These are phyloP conservation scores for Drosophila mimetica DNA, from an alignment of 2,888 invertebrate genomes.

Conservation along the genomic window DNA sequence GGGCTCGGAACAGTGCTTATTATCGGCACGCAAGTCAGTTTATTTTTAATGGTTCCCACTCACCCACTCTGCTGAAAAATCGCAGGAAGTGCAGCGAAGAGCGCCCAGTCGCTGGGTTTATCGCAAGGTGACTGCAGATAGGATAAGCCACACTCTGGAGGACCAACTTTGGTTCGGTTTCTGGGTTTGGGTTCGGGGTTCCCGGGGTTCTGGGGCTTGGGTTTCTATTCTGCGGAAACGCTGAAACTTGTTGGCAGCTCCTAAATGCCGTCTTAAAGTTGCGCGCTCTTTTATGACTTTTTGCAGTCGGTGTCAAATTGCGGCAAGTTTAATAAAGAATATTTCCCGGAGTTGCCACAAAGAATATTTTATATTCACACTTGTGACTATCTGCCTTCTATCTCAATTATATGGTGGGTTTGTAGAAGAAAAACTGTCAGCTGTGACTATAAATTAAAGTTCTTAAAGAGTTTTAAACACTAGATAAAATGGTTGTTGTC, in stretches of 20 bases:
- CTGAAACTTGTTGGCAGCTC: conserved; percentile 74
- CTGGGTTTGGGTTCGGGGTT: not conserved
- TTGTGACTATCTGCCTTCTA: conserved; percentile 6
- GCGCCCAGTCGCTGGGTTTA: conserved; percentile 50
- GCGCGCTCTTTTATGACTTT: conserved; percentile 49
- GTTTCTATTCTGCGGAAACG: conserved; percentile 71
- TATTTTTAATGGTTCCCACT: conserved; percentile 82
- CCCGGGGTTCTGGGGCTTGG: conserved; percentile 34
- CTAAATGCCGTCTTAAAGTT: conserved; percentile 70
- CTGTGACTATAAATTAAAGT: no score
- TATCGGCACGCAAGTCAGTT: conserved; percentile 82
- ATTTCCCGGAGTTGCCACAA: conserved; percentile 18
- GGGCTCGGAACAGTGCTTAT: conserved; percentile 63
- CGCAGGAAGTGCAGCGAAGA: conserved; percentile 48
- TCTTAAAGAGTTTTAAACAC: no score
- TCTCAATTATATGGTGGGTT: not conserved
- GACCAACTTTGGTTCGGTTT: not conserved
- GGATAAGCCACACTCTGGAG: conserved; percentile 34
- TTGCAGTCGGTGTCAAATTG: conserved; percentile 36
- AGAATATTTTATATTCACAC: conserved; percentile 29
- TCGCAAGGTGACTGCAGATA: conserved; percentile 58
- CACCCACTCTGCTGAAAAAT: conserved; percentile 63
- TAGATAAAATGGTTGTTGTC: no score
- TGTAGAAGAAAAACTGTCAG: not conserved
- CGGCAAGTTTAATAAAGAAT: conserved; percentile 25